phyloP scores from a whole-genome alignment of 2,797 vertebrate genomes.

The Gadopsis bispinosus region DNA sequence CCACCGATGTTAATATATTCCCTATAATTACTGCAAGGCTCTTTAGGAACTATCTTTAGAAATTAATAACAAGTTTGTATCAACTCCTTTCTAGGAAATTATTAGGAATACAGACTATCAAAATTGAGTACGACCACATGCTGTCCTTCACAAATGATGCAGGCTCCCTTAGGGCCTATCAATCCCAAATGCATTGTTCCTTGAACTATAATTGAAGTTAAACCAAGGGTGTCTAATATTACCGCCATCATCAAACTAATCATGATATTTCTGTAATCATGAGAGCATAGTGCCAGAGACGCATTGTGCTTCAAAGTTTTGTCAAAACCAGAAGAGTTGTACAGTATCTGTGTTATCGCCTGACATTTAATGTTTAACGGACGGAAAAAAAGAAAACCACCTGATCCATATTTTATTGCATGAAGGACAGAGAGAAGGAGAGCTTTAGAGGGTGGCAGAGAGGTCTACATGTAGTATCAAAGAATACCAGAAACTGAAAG shows the following conservation, averaged over 20 bases:
- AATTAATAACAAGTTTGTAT: background rate
- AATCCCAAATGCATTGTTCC: constrained; percentile 13
- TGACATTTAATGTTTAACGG: constrained; percentile 35
- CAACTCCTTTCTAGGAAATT: background rate
- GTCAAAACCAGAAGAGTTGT: constrained; percentile 12
- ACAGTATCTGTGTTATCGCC: background rate
- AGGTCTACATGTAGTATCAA: background rate
- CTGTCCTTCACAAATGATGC: constrained; percentile 12
- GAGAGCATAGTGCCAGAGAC: background rate
- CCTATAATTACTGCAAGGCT: constrained; percentile 16
- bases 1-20: constrained; percentile 9
- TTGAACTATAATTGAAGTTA: constrained; percentile 6
- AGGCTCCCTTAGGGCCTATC: background rate
- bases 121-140: constrained; percentile 12
- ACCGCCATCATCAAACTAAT: background rate
- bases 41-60: constrained; percentile 7
- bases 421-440: constrained; percentile 11
- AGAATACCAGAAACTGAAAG: background rate
- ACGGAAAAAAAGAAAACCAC: constrained; percentile 53
- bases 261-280: background rate
- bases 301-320: background rate
- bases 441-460: constrained; percentile 10
- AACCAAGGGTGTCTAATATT: background rate
- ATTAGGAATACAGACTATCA: constrained; percentile 20
- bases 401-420: constrained; percentile 57